phyloP scores from a whole-genome alignment of 2,888 invertebrate species.

The Drosophila diplacantha region DNA sequence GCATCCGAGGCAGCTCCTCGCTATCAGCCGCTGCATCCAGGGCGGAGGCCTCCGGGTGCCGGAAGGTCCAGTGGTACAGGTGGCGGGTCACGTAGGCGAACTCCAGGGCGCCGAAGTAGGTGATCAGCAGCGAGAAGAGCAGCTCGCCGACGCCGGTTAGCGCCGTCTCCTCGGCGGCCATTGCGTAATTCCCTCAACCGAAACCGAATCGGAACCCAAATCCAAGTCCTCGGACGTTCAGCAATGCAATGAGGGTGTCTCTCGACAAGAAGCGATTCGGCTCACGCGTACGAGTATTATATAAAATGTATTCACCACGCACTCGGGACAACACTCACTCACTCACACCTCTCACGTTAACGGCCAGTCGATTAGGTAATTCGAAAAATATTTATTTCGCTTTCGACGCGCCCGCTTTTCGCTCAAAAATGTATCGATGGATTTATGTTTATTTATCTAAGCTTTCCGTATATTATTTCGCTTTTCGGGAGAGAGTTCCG shows the following conservation, averaged over 20 bases:
- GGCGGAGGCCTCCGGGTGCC: conserved; percentile 54
- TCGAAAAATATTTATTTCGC: conserved; percentile 54
- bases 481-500: background rate
- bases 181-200: conserved; percentile 32
- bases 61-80: conserved; percentile 75
- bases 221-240: conserved; percentile 27
- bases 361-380: conserved; percentile 67
- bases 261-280: conserved; percentile 8
- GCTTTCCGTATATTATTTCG: conserved; percentile 6
- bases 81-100: conserved; percentile 75
- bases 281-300: conserved; percentile 27
- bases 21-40: conserved; percentile 49
- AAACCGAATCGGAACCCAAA: conserved; percentile 16
- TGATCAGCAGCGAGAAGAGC: conserved; percentile 85
- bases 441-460: conserved; percentile 21
- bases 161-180: conserved; percentile 65
- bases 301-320: conserved; percentile 62
- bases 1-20: conserved; percentile 65
- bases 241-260: conserved; percentile 44
- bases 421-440: conserved; percentile 15
- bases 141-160: conserved; percentile 83
- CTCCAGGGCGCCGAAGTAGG: conserved; percentile 87
- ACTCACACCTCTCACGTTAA: conserved; percentile 37
- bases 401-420: conserved; percentile 28
- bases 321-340: conserved; percentile 29